These are phyloP conservation scores for Vipera latastei DNA, from an alignment of 2,797 vertebrate genomes.

Conservation along the genomic window DNA sequence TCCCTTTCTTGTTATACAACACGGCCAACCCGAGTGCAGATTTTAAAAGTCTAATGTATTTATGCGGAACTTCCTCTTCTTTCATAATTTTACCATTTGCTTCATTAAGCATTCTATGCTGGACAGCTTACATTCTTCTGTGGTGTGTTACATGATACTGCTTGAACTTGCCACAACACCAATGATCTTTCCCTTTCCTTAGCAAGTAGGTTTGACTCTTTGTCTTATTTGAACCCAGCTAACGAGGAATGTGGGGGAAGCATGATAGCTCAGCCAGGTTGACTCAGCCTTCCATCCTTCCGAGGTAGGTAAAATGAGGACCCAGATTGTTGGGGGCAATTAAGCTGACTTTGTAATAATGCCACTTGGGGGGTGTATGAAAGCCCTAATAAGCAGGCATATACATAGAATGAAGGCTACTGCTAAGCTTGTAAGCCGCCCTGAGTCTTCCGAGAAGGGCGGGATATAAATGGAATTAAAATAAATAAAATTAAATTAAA, in stretches of 20 bases:
- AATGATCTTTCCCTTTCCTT: neutral
- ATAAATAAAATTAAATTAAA: too few species aligned
- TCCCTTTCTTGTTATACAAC: accelerated
- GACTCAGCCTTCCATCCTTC: too few species aligned
- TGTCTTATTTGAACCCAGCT: neutral
- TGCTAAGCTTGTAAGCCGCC: too few species aligned
- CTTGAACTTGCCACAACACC: neutral
- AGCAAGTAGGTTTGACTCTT: neutral
- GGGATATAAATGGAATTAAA: too few species aligned
- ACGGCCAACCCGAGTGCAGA: neutral
- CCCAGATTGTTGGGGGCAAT: too few species aligned
- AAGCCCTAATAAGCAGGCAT: too few species aligned
- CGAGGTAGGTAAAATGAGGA: too few species aligned
- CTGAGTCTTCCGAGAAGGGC: too few species aligned
- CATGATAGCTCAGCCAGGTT: neutral
- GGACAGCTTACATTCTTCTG: neutral
- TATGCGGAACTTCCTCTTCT: neutral
- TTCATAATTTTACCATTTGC: neutral
- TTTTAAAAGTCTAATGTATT: neutral
- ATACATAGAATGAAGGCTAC: too few species aligned
- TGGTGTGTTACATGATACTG: neutral
- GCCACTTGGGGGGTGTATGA: too few species aligned
- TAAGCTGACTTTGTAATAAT: too few species aligned
- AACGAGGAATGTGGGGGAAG: neutral
- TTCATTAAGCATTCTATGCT: neutral